Evolutionary conservation across 2,797 vertebrate species (phyloP).

Genomic region (Sebastes aleutianus): DNA sequence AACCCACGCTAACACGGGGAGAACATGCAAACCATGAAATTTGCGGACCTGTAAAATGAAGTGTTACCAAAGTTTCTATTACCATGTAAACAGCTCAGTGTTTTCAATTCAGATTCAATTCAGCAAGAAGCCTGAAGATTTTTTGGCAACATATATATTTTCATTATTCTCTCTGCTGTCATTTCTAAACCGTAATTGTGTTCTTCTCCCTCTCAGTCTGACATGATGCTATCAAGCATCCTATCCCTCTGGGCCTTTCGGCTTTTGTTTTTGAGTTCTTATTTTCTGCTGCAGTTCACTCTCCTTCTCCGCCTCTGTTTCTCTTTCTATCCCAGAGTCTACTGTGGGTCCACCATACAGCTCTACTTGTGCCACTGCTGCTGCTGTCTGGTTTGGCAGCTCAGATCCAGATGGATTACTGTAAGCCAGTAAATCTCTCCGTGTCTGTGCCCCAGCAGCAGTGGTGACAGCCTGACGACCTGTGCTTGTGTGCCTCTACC

Average conservation of each 20-base stretch:
- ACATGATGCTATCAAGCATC: background rate
- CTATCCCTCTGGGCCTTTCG: background rate
- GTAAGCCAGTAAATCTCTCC: constrained; percentile 66
- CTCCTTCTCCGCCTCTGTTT: background rate
- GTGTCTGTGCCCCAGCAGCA: constrained; percentile 12
- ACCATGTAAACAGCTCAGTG: background rate
- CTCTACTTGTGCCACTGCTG: constrained; percentile 20
- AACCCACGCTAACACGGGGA: too few relatives aligned
- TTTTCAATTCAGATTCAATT: background rate
- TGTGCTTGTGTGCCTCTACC: background rate
- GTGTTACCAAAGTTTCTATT: too few relatives aligned
- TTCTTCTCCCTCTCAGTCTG: background rate
- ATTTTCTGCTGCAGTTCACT: constrained; percentile 20
- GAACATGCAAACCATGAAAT: too few relatives aligned
- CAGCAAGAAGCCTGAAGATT: background rate
- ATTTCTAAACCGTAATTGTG: background rate
- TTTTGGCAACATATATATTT: background rate
- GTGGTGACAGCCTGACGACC: constrained; percentile 32
- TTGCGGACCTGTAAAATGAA: too few relatives aligned
- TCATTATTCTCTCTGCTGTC: background rate
- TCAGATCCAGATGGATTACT: constrained; percentile 63
- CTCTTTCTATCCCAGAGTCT: background rate
- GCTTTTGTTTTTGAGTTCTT: background rate
- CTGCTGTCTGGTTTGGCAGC: constrained; percentile 26
- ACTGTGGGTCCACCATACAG: background rate